Evolutionary conservation across 2,797 vertebrate species (phyloP).

Genomic region (Otolemur crassicaudatus): DNA sequence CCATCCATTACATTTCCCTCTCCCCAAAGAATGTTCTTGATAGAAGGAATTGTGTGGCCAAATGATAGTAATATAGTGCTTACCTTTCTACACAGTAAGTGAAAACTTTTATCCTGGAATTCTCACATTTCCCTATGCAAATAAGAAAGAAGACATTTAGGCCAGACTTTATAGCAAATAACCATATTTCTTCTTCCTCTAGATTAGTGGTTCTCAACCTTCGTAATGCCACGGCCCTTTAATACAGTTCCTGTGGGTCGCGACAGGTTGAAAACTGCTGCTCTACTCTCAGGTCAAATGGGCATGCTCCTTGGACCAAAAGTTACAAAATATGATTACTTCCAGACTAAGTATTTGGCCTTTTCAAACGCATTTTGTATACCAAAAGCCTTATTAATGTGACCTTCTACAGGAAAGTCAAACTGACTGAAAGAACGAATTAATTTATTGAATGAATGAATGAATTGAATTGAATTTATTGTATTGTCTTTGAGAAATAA

Average conservation of each 20-base stretch:
- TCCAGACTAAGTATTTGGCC: not conserved
- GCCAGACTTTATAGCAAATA: not conserved
- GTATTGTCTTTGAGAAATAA: not conserved
- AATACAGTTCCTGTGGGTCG: no score
- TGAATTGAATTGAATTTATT: not conserved
- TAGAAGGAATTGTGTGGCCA: not conserved
- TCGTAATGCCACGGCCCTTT: no score
- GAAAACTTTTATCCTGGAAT: not conserved
- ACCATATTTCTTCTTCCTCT: not conserved
- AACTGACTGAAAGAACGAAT: not conserved
- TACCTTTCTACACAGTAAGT: not conserved
- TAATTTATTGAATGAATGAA: not conserved
- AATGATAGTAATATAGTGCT: not conserved
- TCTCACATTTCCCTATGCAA: not conserved
- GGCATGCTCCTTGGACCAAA: not conserved
- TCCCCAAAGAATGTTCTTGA: not conserved
- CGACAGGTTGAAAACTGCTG: no score
- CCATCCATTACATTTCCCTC: not conserved
- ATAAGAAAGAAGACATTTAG: not conserved
- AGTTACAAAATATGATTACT: not conserved
- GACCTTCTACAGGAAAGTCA: not conserved
- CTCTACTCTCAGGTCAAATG: not conserved
- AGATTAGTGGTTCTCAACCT: not conserved
- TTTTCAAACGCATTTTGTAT: not conserved
- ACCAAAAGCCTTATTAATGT: not conserved